Evolutionary conservation across 2,113 vertebrate genomes (phyloP), one percentile per base, ranked within the genome.

Genomic region (Copsychus sechellarum): DNA sequence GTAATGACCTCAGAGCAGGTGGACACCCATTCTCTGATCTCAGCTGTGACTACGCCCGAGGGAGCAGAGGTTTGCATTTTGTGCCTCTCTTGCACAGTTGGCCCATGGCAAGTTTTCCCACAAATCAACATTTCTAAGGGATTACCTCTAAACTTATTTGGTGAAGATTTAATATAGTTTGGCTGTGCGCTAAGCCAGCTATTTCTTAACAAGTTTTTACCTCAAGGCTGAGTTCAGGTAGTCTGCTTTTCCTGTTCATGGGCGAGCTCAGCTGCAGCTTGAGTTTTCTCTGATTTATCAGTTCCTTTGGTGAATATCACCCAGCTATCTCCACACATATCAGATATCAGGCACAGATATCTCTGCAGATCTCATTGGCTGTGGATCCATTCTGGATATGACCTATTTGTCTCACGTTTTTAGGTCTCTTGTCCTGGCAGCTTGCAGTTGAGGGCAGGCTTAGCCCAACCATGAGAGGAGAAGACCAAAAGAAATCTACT

Each of bases 11-110:
- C 4, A 2, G 21, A 71, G n/a, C 36, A n/a, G 34, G 10, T 51
- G 54, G 33, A 11, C 29, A 33, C n/a, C 3, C 4, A 31, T 58
- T 26, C 16, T 71, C 47, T 86, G 2, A 6, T 58, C 40, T 81
- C 2, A 0, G 29, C 29, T 65, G 23, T 77, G 64, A 45, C 11
- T 38, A 0, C 19, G 19, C 40, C 16, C 69, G 43, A 29, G 0
- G 1, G 50, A 70, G 56, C 28, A 88, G 67, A 65, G 38, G 11
- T 62, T 77, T 86, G n/a, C 33, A 33, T 77, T 62, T 53, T 73
- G 19, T 81, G 69, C 31, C 74, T 86, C 24, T 74, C 34, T 62
- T 50, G 18, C 42, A 51, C 28, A 29, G 22, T 25, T 74, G 54
- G 23, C n/a, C 58, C 54, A 8, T 45, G 34, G 64, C 38, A 86